phyloP scores from a whole-genome alignment of 2,797 vertebrate genomes.

The Sebastiscus tertius region DNA sequence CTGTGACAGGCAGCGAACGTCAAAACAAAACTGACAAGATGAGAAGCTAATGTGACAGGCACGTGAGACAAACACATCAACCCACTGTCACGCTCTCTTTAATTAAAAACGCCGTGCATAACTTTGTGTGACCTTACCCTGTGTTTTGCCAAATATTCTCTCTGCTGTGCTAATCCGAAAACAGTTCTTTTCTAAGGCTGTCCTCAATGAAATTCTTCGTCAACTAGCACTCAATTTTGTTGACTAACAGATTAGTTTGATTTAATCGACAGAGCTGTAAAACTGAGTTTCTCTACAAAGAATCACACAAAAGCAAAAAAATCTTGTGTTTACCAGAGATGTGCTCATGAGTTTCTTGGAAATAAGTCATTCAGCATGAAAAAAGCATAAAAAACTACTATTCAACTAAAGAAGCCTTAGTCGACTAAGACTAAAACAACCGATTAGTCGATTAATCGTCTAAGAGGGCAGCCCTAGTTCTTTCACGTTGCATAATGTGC shows the following conservation, averaged over 20 bases:
- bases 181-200: not conserved
- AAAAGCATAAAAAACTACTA: too few species aligned
- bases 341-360: too few species aligned
- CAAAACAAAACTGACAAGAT: slow-evolving; percentile 46
- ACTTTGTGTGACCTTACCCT: not conserved
- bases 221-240: not conserved
- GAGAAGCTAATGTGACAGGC: slow-evolving; percentile 26
- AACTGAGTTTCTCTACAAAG: not conserved
- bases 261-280: too few species aligned
- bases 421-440: too few species aligned
- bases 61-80: slow-evolving; percentile 41
- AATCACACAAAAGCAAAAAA: not conserved
- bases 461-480: not conserved
- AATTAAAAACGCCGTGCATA: slow-evolving; percentile 12
- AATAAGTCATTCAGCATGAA: too few species aligned
- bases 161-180: not conserved
- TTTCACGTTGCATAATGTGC: not conserved
- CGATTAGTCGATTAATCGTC: not conserved
- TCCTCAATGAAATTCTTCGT: not conserved
- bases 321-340: too few species aligned
- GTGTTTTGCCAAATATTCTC: slow-evolving; percentile 19
- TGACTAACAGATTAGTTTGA: too few species aligned
- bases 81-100: slow-evolving; percentile 9
- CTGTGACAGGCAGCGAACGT: slow-evolving; percentile 11
- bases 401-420: too few species aligned